These are phyloP conservation scores for Phocoena phocoena DNA, from an alignment of 2,113 vertebrate genomes.

Conservation along the genomic window DNA sequence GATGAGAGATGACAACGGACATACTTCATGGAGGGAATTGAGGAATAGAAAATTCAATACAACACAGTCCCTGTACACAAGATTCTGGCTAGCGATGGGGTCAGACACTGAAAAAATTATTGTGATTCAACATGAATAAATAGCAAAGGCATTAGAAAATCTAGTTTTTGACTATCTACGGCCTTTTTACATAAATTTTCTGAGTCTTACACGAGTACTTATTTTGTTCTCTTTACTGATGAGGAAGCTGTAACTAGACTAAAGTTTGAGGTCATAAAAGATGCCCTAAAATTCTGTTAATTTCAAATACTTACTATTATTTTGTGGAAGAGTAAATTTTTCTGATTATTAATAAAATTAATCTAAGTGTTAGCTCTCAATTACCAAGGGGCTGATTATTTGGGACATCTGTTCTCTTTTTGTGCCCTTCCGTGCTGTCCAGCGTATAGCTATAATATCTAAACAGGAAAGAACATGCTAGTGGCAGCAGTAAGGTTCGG, in stretches of 20 bases:
- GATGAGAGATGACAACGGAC: background rate
- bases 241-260: background rate
- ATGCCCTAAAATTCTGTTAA: background rate
- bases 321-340: background rate
- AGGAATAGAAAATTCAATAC: background rate
- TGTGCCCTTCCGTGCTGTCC: background rate
- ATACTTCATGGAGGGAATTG: background rate
- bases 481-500: background rate
- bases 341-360: background rate
- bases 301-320: slow-evolving; percentile 14
- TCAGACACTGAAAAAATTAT: background rate
- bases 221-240: background rate
- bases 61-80: background rate
- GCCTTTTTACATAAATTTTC: background rate
- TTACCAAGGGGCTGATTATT: background rate
- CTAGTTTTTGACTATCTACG: background rate
- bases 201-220: background rate
- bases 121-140: background rate
- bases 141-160: background rate
- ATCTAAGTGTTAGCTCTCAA: background rate
- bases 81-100: background rate
- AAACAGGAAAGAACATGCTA: background rate
- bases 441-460: background rate
- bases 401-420: background rate
- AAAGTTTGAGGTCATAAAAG: background rate